These are phyloP conservation scores for Micrastur ruficollis DNA, from an alignment of 2,797 vertebrate species.

Conservation along the genomic window DNA sequence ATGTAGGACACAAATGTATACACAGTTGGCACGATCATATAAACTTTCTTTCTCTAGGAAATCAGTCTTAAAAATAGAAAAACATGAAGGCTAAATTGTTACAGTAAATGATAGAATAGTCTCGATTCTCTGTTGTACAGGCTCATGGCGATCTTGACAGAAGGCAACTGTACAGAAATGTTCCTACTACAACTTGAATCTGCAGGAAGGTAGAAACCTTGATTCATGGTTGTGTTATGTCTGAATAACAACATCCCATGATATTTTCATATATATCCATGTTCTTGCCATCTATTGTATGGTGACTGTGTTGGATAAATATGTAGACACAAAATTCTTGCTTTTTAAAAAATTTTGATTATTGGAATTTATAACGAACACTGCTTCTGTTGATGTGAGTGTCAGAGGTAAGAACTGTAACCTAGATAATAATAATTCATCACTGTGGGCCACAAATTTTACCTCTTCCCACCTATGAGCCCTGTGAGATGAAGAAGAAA, in stretches of 20 bases:
- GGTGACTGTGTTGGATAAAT: background rate
- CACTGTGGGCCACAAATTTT: background rate
- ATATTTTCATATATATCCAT: background rate
- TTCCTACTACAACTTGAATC: background rate
- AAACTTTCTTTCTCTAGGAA: background rate
- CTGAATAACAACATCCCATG: background rate
- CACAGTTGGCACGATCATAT: background rate
- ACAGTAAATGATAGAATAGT: background rate
- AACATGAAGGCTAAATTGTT: background rate
- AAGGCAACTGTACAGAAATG: background rate
- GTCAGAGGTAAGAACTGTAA: background rate
- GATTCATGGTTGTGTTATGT: background rate
- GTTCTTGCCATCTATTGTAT: background rate
- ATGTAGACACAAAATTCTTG: background rate
- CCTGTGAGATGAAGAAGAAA: background rate
- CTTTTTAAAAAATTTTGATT: background rate
- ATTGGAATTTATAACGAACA: background rate
- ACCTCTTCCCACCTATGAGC: background rate
- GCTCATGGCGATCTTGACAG: accelerated
- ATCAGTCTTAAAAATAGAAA: background rate
- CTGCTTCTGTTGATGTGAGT: background rate
- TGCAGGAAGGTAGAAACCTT: background rate
- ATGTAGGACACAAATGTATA: background rate
- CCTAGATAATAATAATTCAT: background rate
- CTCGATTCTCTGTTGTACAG: background rate